Percentiles rank a stretch among this genome's conserved stretches.
These are phyloP conservation scores for Engraulis encrasicolus DNA, from an alignment of 2,113 vertebrate species.

Conservation along the genomic window DNA sequence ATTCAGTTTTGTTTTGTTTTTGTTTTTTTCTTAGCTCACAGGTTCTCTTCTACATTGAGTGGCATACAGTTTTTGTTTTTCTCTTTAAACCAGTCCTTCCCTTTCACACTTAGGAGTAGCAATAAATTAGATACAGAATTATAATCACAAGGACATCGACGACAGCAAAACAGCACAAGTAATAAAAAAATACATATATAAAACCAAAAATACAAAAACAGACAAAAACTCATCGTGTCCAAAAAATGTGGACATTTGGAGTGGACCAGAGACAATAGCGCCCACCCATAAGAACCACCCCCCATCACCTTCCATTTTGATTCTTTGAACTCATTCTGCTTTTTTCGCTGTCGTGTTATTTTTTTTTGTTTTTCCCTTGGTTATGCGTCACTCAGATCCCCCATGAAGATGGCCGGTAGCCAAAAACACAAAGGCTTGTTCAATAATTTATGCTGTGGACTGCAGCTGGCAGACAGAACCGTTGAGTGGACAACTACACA, in stretches of 20 bases:
- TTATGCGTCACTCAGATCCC: background rate
- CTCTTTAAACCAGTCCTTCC: conserved; percentile 24
- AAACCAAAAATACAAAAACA: conserved; percentile 34
- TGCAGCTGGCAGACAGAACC: background rate
- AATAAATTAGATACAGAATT: conserved; percentile 53
- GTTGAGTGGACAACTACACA: conserved; percentile 20
- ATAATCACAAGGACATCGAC: conserved; percentile 38
- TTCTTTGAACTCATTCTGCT: background rate
- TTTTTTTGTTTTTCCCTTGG: background rate
- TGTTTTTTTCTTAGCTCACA: background rate
- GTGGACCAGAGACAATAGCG: background rate
- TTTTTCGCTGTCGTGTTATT: background rate
- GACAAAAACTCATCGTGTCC: conserved; percentile 17
- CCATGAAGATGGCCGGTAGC: conserved; percentile 4
- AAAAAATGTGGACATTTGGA: conserved; percentile 13
- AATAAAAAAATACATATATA: conserved; percentile 17
- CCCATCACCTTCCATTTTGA: conserved; percentile 12
- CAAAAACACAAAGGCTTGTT: background rate
- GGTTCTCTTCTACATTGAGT: background rate
- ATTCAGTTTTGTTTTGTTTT: background rate
- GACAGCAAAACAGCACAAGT: conserved; percentile 42
- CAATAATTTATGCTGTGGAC: background rate
- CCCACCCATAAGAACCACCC: conserved; percentile 4
- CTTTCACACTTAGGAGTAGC: conserved; percentile 38
- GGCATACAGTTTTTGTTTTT: background rate